Evolutionary conservation across 1,140 invertebrate genomes (phyloP), one percentile per base, ranked within the genome.

Genomic region (Watersipora subatra): DNA sequence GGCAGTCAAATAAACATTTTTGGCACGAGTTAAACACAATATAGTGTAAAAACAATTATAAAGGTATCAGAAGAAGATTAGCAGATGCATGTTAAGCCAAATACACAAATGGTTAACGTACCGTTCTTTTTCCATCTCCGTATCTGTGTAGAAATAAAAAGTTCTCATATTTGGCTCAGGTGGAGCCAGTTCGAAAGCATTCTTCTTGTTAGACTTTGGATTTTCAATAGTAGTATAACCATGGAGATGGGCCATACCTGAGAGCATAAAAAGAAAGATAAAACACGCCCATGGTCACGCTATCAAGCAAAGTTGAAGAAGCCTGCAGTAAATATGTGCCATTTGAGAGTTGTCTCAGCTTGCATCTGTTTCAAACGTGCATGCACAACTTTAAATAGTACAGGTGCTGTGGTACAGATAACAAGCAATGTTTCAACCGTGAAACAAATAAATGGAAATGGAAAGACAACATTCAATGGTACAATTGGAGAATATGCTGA

Each of bases 71-170:
- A n/a, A n/a, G n/a, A n/a, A n/a, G n/a, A n/a, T n/a, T n/a, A n/a
- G n/a, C n/a, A n/a, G n/a, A n/a, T n/a, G n/a, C n/a, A n/a, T n/a
- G n/a, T n/a, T n/a, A n/a, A n/a, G n/a, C n/a, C n/a, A n/a, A n/a
- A n/a, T n/a, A n/a, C n/a, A n/a, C n/a, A n/a, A n/a, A n/a, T n/a
- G n/a, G n/a, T n/a, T n/a, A n/a, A 63, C 68, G 76, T 75, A 96
- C 93, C 92, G 87, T 83, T 93, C 93, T 77, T 90, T 92, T 73
- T 97, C 93, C 81, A 91, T 89, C 79, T 96, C 92, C 12, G 90
- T 90, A 72, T 97, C 93, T 1, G 92, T 89, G 74, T 89, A 87
- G 80, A 97, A 94, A 75, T 89, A 92, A 76, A 93, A 94, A 75
- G 88, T 88, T 71, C 90, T 85, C 75, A 93, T 87, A 70, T 88